phyloP scores from a whole-genome alignment of 1,140 invertebrate genomes.

The Neodiprion fabricii region DNA sequence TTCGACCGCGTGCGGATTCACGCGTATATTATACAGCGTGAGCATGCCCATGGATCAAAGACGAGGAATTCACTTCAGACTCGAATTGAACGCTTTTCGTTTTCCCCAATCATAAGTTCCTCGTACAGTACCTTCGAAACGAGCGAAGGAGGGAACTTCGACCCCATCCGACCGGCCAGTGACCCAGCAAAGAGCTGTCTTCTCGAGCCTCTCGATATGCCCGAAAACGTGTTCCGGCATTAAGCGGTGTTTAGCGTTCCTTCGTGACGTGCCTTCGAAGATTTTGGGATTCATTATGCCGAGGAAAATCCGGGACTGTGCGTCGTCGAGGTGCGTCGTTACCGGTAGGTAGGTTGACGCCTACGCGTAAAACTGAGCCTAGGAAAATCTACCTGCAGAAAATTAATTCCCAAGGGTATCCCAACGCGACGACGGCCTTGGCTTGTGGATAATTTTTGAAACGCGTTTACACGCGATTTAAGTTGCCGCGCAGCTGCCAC shows the following conservation, averaged over 20 bases:
- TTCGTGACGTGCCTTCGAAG: not conserved
- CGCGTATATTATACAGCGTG: too few relatives aligned
- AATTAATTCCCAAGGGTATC: constrained; percentile 36
- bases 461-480: too few relatives aligned
- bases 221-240: constrained; percentile 1
- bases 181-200: not conserved
- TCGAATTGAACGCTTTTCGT: too few relatives aligned
- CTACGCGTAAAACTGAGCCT: too few relatives aligned
- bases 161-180: not conserved
- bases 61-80: not conserved
- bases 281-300: not conserved
- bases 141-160: not conserved
- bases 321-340: not conserved
- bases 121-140: too few relatives aligned
- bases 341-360: too few relatives aligned
- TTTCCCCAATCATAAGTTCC: too few relatives aligned
- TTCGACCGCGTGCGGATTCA: not conserved
- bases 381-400: constrained; percentile 9
- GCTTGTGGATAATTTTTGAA: too few relatives aligned
- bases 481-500: not conserved
- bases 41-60: not conserved
- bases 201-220: not conserved
- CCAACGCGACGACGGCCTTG: not conserved
- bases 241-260: not conserved
- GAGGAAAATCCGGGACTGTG: not conserved